Percentiles rank a stretch among this genome's conserved stretches.
These are phyloP conservation scores for Falco novaeseelandiae DNA, from an alignment of 2,797 vertebrate species.

Conservation along the genomic window DNA sequence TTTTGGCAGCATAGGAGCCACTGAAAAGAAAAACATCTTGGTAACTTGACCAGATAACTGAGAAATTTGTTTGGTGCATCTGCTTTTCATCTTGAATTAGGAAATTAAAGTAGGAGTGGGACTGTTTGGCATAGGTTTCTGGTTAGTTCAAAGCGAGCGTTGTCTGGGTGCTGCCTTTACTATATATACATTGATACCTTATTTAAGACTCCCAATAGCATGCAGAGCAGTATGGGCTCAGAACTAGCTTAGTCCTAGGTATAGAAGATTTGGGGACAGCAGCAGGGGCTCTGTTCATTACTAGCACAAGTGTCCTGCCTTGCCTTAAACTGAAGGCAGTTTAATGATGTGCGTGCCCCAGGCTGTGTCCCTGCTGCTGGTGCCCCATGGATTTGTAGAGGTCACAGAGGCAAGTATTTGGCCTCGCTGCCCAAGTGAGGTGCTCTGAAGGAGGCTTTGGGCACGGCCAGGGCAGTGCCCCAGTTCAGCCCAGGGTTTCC, in stretches of 20 bases:
- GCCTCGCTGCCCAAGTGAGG: not conserved
- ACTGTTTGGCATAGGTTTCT: not conserved
- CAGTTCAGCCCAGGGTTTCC: not conserved
- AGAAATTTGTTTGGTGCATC: not conserved
- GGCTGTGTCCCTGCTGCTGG: not conserved
- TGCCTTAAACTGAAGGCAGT: not conserved
- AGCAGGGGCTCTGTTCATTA: not conserved
- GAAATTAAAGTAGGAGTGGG: not conserved
- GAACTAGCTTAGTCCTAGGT: not conserved
- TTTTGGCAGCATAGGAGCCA: not conserved
- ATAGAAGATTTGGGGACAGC: not conserved
- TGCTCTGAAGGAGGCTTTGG: not conserved
- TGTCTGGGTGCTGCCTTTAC: not conserved
- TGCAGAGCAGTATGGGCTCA: not conserved
- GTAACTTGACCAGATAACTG: not conserved
- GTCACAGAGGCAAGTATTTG: not conserved
- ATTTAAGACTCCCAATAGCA: not conserved
- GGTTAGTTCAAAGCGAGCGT: not conserved
- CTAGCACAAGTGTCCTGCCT: not conserved
- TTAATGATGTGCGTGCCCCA: fast-evolving
- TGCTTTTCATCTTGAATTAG: not conserved
- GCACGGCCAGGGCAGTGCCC: not conserved
- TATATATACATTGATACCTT: not conserved
- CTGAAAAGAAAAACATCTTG: not conserved
- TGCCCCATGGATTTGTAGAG: not conserved